Evolutionary conservation across 2,113 vertebrate genomes (phyloP), one percentile per base, ranked within the genome.

Genomic region (Oceanites oceanicus): DNA sequence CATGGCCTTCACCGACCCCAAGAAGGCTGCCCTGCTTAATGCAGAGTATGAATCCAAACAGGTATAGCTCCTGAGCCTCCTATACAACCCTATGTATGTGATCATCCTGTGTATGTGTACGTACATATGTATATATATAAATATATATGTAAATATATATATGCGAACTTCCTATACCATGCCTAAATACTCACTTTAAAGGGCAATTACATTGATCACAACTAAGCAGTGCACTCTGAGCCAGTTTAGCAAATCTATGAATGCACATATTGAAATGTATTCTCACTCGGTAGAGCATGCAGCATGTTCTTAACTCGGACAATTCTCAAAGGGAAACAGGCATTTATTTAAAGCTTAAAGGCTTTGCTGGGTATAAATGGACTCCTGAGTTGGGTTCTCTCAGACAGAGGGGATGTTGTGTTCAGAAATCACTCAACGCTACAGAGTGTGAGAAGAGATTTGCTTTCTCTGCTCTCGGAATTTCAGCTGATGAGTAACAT

Each of bases 261-360:
- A 88, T 59, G 70, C 53, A 66, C 53, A 30, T 47, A 53, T 4
- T 91, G 91, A 87, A 95, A 91, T 3, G 11, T 58, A 79, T 62
- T 89, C 82, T 87, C 58, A 65, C 71, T 87, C 23, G 4, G 53
- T 11, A 80, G 65, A 96, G 59, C 63, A 29, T 34, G 70, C 62
- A 53, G 42, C 62, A 17, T 63, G 63, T 79, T 90, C 92, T 93
- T 76, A 96, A 76, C 58, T 76, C 4, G 1, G 55, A 67, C n/a
- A 86, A 59, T 79, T 96, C 84, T 88, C 91, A 82, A n/a, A 91
- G 75, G 92, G 88, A 91, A 89, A 50, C 9, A 45, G 67, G 81
- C 50, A 88, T 92, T 96, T 97, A 75, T 91, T 90, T 94, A 93
- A 95, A 95, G 83, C 84, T 96, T 94, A 96, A 95, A 90, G 94